Evolutionary conservation across 2,113 vertebrate species (phyloP).

Genomic region (Ondatra zibethicus): DNA sequence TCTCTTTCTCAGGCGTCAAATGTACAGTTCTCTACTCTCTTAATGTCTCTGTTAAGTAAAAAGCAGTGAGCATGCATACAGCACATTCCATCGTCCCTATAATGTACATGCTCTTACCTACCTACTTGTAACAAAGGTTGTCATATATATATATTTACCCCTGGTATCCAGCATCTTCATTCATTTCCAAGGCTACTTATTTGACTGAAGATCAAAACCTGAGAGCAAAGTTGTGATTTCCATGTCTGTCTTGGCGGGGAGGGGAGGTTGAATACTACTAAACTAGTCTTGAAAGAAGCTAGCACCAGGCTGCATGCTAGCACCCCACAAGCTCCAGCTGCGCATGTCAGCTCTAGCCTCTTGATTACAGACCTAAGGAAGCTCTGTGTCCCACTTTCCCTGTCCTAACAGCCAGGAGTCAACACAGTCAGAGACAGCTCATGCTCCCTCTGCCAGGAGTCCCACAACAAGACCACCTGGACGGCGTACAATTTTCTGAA

Average conservation of each 20-base stretch:
- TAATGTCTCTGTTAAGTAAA: slow-evolving; percentile 36
- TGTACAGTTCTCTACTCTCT: slow-evolving; percentile 24
- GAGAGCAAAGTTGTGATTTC: slow-evolving; percentile 57
- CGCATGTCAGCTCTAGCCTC: neutral
- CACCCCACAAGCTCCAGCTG: neutral
- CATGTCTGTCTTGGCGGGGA: neutral
- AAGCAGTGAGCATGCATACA: neutral
- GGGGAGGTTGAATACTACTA: neutral
- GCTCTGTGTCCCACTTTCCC: neutral
- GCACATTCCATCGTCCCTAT: neutral
- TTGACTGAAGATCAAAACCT: slow-evolving; percentile 43
- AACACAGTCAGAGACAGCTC: too few relatives aligned
- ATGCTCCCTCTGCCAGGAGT: too few relatives aligned
- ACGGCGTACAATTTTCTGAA: too few relatives aligned
- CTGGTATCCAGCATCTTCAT: slow-evolving; percentile 62
- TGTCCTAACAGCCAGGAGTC: neutral
- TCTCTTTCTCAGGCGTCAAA: slow-evolving; percentile 20
- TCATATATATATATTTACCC: slow-evolving; percentile 53
- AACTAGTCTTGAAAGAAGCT: neutral
- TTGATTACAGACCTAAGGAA: neutral
- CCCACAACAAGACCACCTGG: too few relatives aligned
- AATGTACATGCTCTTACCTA: neutral
- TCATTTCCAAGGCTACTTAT: slow-evolving; percentile 66
- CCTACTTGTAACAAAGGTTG: slow-evolving; percentile 16
- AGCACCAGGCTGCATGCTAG: neutral